Evolutionary conservation across 2,888 invertebrate genomes (phyloP).

Genomic region (Cotesia congregata): DNA sequence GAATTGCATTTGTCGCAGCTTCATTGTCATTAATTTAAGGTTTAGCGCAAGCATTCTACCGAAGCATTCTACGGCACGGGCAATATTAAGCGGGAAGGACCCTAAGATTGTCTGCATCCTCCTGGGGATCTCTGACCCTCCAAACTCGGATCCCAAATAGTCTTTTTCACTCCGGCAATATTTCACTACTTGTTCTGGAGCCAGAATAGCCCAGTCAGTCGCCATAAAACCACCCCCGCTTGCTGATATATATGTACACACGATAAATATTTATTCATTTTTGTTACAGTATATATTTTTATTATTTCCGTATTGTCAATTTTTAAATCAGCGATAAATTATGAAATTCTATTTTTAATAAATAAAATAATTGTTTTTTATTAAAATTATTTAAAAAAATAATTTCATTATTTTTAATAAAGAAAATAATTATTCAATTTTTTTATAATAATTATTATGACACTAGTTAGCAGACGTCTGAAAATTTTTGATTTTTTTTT

Average conservation of each 20-base stretch:
- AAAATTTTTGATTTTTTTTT: too few species aligned
- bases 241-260: constrained; percentile 1
- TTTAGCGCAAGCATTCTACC: not conserved
- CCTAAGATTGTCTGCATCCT: constrained; percentile 11
- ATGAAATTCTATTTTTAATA: too few species aligned
- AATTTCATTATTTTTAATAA: too few species aligned
- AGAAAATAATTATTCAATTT: too few species aligned
- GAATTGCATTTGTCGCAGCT: not conserved
- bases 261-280: constrained; percentile 7
- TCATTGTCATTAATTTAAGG: constrained; percentile 4
- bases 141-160: not conserved
- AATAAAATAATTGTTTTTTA: too few species aligned
- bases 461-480: too few species aligned
- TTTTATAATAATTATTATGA: too few species aligned
- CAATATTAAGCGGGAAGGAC: not conserved
- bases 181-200: not conserved
- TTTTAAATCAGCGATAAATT: too few species aligned
- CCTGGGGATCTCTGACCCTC: constrained; percentile 15
- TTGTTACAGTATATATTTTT: not conserved
- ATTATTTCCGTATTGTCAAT: too few species aligned
- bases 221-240: constrained; percentile 27
- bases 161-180: not conserved
- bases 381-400: too few species aligned
- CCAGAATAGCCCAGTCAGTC: constrained; percentile 22
- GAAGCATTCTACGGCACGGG: not conserved